phyloP scores from a whole-genome alignment of 2,888 invertebrate species.

The Zonitis immaculata region DNA sequence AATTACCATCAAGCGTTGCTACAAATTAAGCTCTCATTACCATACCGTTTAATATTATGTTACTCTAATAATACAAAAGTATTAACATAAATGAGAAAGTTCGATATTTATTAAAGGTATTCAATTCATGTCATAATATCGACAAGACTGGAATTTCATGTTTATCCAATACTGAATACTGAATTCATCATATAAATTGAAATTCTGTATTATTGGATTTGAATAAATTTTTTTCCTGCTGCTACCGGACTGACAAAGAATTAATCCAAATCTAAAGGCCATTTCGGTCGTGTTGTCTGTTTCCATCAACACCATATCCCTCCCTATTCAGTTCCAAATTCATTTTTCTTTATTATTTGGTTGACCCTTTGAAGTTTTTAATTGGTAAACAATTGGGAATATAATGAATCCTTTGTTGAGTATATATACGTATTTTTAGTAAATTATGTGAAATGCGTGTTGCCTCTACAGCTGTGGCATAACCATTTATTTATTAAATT shows the following conservation, averaged over 20 bases:
- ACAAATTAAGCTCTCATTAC: slow-evolving; percentile 9
- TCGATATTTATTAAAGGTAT: slow-evolving; percentile 7
- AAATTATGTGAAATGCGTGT: neutral
- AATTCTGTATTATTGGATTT: slow-evolving; percentile 20
- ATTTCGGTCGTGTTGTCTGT: neutral
- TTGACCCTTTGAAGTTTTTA: slow-evolving; percentile 19
- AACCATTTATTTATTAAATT: neutral
- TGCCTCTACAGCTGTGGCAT: neutral
- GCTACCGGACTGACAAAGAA: slow-evolving; percentile 5
- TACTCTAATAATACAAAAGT: neutral
- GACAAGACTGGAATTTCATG: slow-evolving; percentile 13
- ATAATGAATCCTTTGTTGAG: neutral
- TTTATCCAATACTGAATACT: slow-evolving; percentile 20
- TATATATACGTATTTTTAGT: neutral
- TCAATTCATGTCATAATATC: slow-evolving; percentile 7
- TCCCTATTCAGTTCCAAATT: neutral
- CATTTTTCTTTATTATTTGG: slow-evolving; percentile 11
- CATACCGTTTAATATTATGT: neutral
- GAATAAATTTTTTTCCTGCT: slow-evolving; percentile 10
- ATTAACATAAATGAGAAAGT: neutral
- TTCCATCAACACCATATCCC: neutral
- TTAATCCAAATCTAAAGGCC: slow-evolving; percentile 11
- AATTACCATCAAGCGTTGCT: slow-evolving; percentile 2
- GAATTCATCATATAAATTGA: slow-evolving; percentile 15
- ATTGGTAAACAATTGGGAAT: slow-evolving; percentile 3